These are phyloP conservation scores for Armadillidium nasatum DNA, from an alignment of 1,140 invertebrate species.

Conservation along the genomic window DNA sequence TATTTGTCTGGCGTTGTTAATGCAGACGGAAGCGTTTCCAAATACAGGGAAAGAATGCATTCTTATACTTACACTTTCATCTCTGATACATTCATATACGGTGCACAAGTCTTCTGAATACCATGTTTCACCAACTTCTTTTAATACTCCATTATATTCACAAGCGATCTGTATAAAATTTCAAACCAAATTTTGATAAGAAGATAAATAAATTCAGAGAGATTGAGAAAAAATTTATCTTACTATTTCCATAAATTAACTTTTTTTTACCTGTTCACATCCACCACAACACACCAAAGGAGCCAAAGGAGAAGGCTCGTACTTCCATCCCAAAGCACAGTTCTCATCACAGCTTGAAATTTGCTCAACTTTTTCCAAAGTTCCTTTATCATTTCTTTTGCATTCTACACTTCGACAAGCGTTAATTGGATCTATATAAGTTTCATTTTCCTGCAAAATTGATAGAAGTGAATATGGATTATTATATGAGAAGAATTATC, in stretches of 20 bases:
- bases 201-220: no score
- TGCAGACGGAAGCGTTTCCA: no score
- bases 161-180: conserved; percentile 56
- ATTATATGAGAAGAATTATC: not conserved
- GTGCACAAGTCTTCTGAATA: conserved; percentile 42
- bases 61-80: conserved; percentile 29
- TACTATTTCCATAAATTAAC: no score
- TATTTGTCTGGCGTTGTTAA: no score
- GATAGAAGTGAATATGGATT: not conserved
- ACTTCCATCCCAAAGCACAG: conserved; percentile 36
- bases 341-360: conserved; percentile 39
- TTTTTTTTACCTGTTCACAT: conserved; percentile 34
- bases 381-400: conserved; percentile 24
- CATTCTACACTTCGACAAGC: conserved; percentile 42
- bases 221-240: no score
- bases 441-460: conserved; percentile 27
- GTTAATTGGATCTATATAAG: conserved; percentile 32
- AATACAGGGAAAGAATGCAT: no score
- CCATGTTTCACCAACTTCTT: conserved; percentile 50
- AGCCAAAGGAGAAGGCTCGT: conserved; percentile 38
- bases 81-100: conserved; percentile 41
- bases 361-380: conserved; percentile 39
- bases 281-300: conserved; percentile 39
- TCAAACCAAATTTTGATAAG: no score
- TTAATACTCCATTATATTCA: conserved; percentile 56